Conservation (phyloP, 2,888 invertebrate genomes). For the Dynastes hyllus region DNA sequence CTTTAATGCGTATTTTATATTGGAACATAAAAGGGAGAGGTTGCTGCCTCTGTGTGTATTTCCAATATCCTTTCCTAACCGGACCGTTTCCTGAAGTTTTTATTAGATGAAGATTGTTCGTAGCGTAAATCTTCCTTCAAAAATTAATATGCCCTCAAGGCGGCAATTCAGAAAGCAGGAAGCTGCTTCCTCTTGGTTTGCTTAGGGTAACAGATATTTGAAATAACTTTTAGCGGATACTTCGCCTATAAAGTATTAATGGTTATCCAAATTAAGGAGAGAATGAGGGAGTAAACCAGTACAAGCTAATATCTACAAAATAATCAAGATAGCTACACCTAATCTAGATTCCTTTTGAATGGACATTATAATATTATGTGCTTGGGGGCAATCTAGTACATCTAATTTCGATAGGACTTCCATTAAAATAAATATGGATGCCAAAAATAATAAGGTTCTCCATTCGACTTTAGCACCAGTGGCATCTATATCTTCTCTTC, state of each 20-base stretch:
- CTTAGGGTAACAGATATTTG: not conserved
- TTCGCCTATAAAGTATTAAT: no score
- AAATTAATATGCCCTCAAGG: constrained; percentile 33
- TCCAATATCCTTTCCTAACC: constrained; percentile 41
- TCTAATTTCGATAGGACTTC: constrained; percentile 88
- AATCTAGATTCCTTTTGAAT: constrained; percentile 80
- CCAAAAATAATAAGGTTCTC: constrained; percentile 93
- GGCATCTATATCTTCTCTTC: constrained; percentile 86
- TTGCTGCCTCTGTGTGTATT: constrained; percentile 9
- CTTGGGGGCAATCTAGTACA: constrained; percentile 80
- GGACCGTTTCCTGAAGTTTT: constrained; percentile 34
- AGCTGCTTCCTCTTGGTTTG: not conserved
- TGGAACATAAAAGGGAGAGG: constrained; percentile 41
- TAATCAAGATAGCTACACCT: constrained; percentile 84
- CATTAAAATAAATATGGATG: constrained; percentile 92
- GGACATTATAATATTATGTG: constrained; percentile 79
- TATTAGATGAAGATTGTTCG: constrained; percentile 31
- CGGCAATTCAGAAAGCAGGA: not conserved
- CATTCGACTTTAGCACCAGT: constrained; percentile 91
- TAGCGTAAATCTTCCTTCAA: constrained; percentile 32
- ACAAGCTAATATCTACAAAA: constrained; percentile 90
- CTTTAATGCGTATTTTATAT: constrained; percentile 53
- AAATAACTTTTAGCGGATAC: not conserved
- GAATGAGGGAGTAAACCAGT: constrained; percentile 66
- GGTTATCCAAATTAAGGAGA: no score